Evolutionary conservation across 2,888 invertebrate species (phyloP).

Genomic region (Leucophenga montana): DNA sequence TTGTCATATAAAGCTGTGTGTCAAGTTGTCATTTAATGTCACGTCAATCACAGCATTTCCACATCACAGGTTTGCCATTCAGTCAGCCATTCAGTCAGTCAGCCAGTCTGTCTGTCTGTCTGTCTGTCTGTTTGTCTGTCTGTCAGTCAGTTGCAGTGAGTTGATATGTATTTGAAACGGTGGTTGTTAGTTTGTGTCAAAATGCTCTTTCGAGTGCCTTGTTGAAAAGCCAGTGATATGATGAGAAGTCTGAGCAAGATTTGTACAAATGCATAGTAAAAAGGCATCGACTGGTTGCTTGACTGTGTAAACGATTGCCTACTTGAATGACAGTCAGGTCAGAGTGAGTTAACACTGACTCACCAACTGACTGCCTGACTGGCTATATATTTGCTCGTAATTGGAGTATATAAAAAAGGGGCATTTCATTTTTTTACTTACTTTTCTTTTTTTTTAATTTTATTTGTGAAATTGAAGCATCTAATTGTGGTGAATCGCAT

Average conservation of each 20-base stretch:
- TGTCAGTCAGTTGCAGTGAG: background rate
- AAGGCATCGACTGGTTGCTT: conserved; percentile 17
- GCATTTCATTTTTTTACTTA: conserved; percentile 1
- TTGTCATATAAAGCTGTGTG: conserved; percentile 51
- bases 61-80: conserved; percentile 42
- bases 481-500: conserved; percentile 22
- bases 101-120: background rate
- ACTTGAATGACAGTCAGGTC: background rate
- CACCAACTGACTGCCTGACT: background rate
- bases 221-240: conserved; percentile 40
- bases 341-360: background rate
- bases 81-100: background rate
- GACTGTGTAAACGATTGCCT: background rate
- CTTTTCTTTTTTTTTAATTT: background rate
- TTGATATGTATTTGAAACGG: conserved; percentile 16
- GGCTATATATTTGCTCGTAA: conserved; percentile 22
- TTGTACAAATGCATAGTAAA: conserved; percentile 30
- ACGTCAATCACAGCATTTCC: conserved; percentile 56
- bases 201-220: conserved; percentile 36
- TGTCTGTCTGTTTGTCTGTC: background rate
- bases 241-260: conserved; percentile 45
- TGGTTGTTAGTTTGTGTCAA: conserved; percentile 29
- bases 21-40: conserved; percentile 59
- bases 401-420: conserved; percentile 26
- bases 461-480: conserved; percentile 24